Evolutionary conservation across 1,140 invertebrate species (phyloP), one percentile per base, ranked within the genome.

Genomic region (Microplitis demolitor): DNA sequence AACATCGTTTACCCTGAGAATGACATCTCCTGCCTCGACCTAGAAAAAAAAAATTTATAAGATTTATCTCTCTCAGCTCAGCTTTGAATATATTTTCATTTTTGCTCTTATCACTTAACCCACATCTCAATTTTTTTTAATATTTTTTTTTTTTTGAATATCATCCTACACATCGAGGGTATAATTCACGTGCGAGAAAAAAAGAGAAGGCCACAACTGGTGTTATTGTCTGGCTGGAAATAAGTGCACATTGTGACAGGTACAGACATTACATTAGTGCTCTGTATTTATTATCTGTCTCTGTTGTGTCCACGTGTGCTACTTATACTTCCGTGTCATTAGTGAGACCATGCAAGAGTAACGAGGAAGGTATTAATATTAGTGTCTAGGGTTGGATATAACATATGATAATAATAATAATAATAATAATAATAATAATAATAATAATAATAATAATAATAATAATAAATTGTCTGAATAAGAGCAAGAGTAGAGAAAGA

Each of bases 11-110:
- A 97, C 93, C 91, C 95, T 95, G 84, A 97, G 89, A 86, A 97
- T 95, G 81, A 97, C 92, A 89, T 97, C 96, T 76, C 95, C 96
- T 78, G 94, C 93, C 89, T 97, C 93, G 76, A 97, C 92, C 94
- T 96, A 90, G 93, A 86, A 83, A 71, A 81, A 83, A 74, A 83
- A 83, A 72, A 61, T 61, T 45, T 35, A 39, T 35, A 24, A 66
- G 62, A 16, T 35, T 16, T 61, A 60, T 58, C 69, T 53, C 68
- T 71, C 74, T 13, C 31, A 33, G 31, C 4, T 8, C 8, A 35
- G 4, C n/a, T 50, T n/a, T 9, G 14, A 35, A 62, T 14, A 62
- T 60, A 13, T 33, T 33, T 45, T 45, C 39, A 45, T 45, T 45
- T 45, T 45, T 45, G 5, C 9, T 5, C 53, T 16, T 56, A 24